Evolutionary conservation across 2,113 vertebrate species (phyloP), one percentile per base, ranked within the genome.

Genomic region (Deroptyus accipitrinus): DNA sequence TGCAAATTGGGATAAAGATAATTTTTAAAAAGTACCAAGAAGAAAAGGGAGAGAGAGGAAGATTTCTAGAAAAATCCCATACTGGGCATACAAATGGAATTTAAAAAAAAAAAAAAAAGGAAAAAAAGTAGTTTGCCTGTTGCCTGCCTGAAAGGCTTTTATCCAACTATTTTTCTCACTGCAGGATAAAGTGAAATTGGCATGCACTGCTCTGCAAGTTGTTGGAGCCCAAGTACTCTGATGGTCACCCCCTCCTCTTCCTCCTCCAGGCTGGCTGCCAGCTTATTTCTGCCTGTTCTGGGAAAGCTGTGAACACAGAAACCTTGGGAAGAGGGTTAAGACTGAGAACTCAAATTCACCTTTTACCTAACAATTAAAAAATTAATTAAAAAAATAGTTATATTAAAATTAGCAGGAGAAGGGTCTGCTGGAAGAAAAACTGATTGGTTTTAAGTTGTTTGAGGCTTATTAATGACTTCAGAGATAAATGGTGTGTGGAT

Each of bases 91-190:
- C 49, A 92, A 93, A 90, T 22, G 20, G 37, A 17, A 59, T 10
- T 22, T 1, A 57, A n/a, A 23, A 64, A 67, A 62, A 81, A 62
- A 81, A 64, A 19, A 33, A 33, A 30, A 11, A 2, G 7, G 7
- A 3, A n/a, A 63, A 67, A 62, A 82, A 23, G 6, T 44, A 75
- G 48, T 37, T 93, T 96, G 49, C 44, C 66, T 82, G 35, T 94
- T 89, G 62, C 41, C 68, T 91, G 61, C 75, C 87, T 91, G 67
- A 79, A 88, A 94, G 82, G 92, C 75, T 92, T 93, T 95, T 93
- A 70, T 87, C 82, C 72, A 90, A 74, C 88, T 90, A 87, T 96
- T 94, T 94, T 97, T 73, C 92, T 96, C 85, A 16, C 93, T 81
- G 61, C 79, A 83, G 79, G 90, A 59, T 30, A 94, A 94, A 93